Evolutionary conservation across 2,113 vertebrate genomes (phyloP).

Genomic region (Sceloporus tristichus): DNA sequence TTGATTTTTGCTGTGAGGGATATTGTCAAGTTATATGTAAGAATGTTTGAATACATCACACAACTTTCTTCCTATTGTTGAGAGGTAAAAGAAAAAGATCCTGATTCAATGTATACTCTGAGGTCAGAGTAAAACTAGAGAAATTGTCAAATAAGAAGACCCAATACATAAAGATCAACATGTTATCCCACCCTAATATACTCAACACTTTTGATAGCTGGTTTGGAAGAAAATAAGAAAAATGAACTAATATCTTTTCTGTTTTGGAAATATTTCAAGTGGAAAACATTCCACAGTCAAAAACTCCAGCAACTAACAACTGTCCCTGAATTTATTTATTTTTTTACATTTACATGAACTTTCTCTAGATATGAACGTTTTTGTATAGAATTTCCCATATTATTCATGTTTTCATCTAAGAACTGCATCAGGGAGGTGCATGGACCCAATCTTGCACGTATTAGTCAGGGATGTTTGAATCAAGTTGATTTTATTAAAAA

Average conservation of each 20-base stretch:
- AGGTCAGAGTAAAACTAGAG: slow-evolving; percentile 2
- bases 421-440: too few species aligned
- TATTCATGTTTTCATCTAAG: too few species aligned
- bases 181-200: too few species aligned
- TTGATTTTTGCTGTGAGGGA: slow-evolving; percentile 21
- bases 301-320: not conserved
- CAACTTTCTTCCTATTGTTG: slow-evolving; percentile 39
- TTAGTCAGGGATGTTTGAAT: too few species aligned
- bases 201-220: too few species aligned
- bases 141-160: slow-evolving; percentile 41
- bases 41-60: slow-evolving; percentile 43
- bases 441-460: too few species aligned
- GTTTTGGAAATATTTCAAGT: not conserved
- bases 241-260: not conserved
- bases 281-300: not conserved
- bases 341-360: too few species aligned
- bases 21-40: slow-evolving; percentile 43
- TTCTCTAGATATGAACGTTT: too few species aligned
- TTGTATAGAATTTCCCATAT: too few species aligned
- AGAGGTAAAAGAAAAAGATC: slow-evolving; percentile 35
- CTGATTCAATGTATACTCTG: slow-evolving; percentile 20
- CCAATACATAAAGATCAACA: slow-evolving; percentile 24
- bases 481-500: too few species aligned
- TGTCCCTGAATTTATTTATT: too few species aligned
- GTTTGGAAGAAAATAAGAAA: not conserved